Conservation (phyloP, 2,113 vertebrate species). For the Microtus montanus region DNA sequence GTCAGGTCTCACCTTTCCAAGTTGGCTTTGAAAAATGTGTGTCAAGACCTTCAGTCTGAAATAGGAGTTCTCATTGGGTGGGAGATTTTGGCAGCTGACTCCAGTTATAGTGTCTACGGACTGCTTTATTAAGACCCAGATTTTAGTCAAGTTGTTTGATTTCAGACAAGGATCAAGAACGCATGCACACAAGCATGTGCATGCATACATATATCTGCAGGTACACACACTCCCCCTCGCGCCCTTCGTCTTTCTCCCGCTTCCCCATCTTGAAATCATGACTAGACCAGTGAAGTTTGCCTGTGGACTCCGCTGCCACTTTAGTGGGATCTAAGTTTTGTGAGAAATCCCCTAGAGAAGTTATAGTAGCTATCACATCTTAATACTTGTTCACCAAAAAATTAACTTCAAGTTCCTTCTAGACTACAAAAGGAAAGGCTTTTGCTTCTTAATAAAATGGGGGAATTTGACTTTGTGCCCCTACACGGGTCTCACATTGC, state of each 20-base stretch:
- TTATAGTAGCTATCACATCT: constrained; percentile 49
- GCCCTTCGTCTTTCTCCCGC: not conserved
- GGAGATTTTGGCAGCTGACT: constrained; percentile 28
- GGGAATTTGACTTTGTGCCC: constrained; percentile 76
- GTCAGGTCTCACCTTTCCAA: constrained; percentile 36
- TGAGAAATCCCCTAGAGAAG: constrained; percentile 27
- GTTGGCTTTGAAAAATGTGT: constrained; percentile 51
- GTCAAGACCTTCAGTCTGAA: constrained; percentile 25
- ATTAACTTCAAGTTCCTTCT: constrained; percentile 74
- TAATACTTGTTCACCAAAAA: constrained; percentile 73
- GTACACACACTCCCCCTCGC: accelerated
- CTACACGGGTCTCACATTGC: constrained; percentile 69
- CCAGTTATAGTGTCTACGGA: not conserved
- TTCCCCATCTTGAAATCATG: not conserved
- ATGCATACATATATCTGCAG: not conserved
- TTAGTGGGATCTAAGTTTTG: constrained; percentile 52
- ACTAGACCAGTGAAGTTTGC: constrained; percentile 6
- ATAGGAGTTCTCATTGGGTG: not conserved
- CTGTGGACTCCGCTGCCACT: constrained; percentile 25
- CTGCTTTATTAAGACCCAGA: constrained; percentile 4
- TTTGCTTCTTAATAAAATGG: constrained; percentile 73
- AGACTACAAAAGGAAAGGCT: constrained; percentile 61
- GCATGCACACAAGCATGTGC: not conserved
- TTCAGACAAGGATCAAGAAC: constrained; percentile 37
- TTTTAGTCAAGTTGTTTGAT: constrained; percentile 40